Base-by-base conservation (phyloP, 2,113 vertebrate genomes). In the Chloroceryle aenea region DNA sequence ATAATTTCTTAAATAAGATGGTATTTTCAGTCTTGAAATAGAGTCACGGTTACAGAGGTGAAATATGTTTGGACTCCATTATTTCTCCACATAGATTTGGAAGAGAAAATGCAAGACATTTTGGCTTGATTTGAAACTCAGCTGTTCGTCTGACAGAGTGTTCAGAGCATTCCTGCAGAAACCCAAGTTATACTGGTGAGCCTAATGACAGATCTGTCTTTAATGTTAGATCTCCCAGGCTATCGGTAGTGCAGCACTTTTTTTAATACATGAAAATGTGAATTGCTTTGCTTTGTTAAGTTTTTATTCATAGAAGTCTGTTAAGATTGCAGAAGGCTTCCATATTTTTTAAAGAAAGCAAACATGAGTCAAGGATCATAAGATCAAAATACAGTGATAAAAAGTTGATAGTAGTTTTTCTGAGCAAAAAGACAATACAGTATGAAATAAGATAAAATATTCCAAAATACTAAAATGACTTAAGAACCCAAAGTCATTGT, bases 221-320 rank as follows among this genome's bases (percentile, higher is more conserved):
- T 84, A 91, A 55, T 86, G 50, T 58, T 81, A 17, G 34, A 88
- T 80, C 93, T 92, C 67, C n/a, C 17, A 69, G 62, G 26, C 15
- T 83, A 30, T 40, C 71, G 72, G 32, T 36, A 84, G 32, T 29
- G 67, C 26, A 59, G 50, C 25, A 64, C 32, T 22, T 72, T 93
- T 47, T 83, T 85, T 85, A 74, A 59, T 62, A 94, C 21, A 73
- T 43, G 18, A 80, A 85, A 90, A 83, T 18, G n/a, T 67, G 38
- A 86, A 74, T 62, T 95, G 45, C 17, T 75, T 87, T 83, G 32
- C 47, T 91, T 77, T 91, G 67, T 64, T 89, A 95, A 67, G 66
- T 62, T 87, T 90, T 87, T 85, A 64, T 89, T 88, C 67, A 71
- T 88, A 63, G 59, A 85, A 88, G 34, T 87, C 68, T 76, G 22